Conservation (phyloP, 2,113 vertebrate genomes). For the Xiphophorus maculatus region DNA sequence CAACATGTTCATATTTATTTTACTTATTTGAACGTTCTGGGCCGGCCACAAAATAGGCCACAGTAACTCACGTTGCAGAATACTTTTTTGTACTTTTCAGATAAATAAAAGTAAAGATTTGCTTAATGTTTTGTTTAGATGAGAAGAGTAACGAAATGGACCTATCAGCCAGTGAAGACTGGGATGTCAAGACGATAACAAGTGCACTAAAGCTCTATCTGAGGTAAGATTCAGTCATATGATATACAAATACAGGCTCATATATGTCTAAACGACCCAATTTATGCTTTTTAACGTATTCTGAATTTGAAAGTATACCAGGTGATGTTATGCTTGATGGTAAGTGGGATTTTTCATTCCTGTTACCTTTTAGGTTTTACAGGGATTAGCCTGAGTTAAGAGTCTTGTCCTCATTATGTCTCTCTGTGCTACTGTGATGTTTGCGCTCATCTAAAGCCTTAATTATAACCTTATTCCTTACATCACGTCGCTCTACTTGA, state of each 20-base stretch:
- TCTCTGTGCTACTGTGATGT: too few species aligned
- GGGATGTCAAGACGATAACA: slow-evolving; percentile 97
- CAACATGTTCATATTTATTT: slow-evolving; percentile 70
- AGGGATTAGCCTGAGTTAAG: too few species aligned
- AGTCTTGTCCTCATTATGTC: too few species aligned
- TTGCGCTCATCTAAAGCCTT: too few species aligned
- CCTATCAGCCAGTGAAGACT: slow-evolving; percentile 86
- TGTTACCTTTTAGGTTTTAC: too few species aligned
- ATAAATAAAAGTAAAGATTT: slow-evolving; percentile 8
- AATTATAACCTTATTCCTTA: not conserved
- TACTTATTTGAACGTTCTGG: slow-evolving; percentile 51
- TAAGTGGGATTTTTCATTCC: too few species aligned
- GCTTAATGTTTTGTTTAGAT: slow-evolving; percentile 72
- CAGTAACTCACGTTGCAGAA: not conserved
- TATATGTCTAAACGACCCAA: not conserved
- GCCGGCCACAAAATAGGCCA: slow-evolving; percentile 10
- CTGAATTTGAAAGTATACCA: not conserved
- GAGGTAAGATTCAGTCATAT: slow-evolving; percentile 78
- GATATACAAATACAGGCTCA: not conserved
- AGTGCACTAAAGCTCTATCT: slow-evolving; percentile 95
- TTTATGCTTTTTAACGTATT: not conserved
- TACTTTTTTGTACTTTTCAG: slow-evolving; percentile 10
- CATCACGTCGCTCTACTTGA: not conserved
- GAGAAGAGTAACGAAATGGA: slow-evolving; percentile 90
- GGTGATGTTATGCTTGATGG: too few species aligned